Evolutionary conservation across 2,113 vertebrate genomes (phyloP).

Genomic region (Stictonetta naevosa): DNA sequence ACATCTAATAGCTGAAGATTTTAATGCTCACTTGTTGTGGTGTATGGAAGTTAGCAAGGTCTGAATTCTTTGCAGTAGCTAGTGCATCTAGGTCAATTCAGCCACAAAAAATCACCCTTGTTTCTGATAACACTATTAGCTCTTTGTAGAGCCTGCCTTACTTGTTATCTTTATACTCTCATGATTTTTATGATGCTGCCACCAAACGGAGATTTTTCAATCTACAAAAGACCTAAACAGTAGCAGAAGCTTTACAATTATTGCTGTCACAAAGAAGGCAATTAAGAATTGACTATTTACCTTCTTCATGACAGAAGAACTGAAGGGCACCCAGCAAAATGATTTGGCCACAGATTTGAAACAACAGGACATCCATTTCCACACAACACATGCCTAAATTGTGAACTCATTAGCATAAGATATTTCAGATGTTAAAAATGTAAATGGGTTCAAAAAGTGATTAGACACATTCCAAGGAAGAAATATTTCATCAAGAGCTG

Average conservation of each 20-base stretch:
- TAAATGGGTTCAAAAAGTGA: conserved; percentile 66
- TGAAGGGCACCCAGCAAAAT: neutral
- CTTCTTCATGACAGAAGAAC: neutral
- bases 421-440: conserved; percentile 62
- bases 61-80: neutral
- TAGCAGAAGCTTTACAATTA: neutral
- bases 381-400: neutral
- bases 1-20: rapidly evolving
- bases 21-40: neutral
- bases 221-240: neutral
- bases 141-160: neutral
- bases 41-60: neutral
- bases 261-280: neutral
- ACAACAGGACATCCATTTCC: conserved; percentile 56
- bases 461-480: conserved; percentile 47
- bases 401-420: conserved; percentile 41
- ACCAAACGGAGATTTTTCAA: neutral
- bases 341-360: conserved; percentile 39
- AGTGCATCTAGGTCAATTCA: neutral
- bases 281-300: neutral
- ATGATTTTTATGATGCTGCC: neutral
- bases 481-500: conserved; percentile 61
- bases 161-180: neutral
- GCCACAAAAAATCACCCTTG: neutral
- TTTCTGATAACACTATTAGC: neutral